phyloP scores from a whole-genome alignment of 2,797 vertebrate genomes.

The Alcedo quadribrachys region DNA sequence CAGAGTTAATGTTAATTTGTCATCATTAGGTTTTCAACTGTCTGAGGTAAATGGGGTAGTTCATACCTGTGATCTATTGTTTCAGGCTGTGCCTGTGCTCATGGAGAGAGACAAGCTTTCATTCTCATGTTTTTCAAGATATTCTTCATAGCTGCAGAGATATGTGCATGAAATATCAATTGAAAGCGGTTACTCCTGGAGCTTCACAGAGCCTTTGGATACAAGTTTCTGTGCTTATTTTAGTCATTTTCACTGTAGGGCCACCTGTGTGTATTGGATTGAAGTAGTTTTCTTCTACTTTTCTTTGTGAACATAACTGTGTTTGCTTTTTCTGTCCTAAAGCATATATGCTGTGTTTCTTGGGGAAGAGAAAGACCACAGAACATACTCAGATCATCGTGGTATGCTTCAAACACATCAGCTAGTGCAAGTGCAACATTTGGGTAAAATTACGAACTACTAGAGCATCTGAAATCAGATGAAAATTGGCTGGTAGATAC shows the following conservation, averaged over 20 bases:
- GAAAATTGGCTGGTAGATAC: not conserved
- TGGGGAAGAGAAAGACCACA: not conserved
- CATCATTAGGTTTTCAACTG: conserved; percentile 49
- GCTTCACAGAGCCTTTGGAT: conserved; percentile 15
- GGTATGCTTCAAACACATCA: not conserved
- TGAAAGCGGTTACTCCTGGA: not conserved
- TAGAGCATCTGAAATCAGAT: not conserved
- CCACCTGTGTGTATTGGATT: not conserved
- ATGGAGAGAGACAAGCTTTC: not conserved
- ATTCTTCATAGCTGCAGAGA: conserved; percentile 34
- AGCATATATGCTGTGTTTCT: not conserved
- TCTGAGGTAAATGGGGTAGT: conserved; percentile 13
- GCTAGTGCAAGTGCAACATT: not conserved
- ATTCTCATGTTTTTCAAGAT: conserved; percentile 31
- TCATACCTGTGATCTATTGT: not conserved
- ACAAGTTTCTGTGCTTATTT: not conserved
- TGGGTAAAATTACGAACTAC: not conserved
- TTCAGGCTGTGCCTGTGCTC: conserved; percentile 24
- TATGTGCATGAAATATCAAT: conserved; percentile 39
- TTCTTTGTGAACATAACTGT: not conserved
- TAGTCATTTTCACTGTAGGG: not conserved
- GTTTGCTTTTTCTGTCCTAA: conserved; percentile 13
- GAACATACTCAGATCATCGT: not conserved
- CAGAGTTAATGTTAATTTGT: conserved; percentile 41
- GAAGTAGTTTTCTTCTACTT: conserved; percentile 11